Conservation (phyloP, 2,888 invertebrate species). For the Rhingia campestris region DNA sequence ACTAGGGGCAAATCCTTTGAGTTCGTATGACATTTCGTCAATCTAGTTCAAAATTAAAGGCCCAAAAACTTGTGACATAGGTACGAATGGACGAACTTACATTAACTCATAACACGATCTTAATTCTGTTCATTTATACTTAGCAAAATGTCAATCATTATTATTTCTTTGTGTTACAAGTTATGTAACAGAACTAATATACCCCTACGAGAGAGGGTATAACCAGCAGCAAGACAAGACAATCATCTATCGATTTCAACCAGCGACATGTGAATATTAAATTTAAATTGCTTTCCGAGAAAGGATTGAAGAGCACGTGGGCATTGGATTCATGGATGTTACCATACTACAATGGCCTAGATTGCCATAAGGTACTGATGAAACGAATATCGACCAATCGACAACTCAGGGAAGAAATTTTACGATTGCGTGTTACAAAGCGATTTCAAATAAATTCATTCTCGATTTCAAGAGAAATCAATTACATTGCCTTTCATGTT, state of each 20-base stretch:
- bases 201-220: too few relatives aligned
- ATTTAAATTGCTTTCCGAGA: conserved; percentile 60
- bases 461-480: conserved; percentile 63
- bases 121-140: too few relatives aligned
- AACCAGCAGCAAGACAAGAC: not conserved
- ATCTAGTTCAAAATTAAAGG: too few relatives aligned
- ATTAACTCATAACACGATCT: too few relatives aligned
- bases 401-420: not conserved
- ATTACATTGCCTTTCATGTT: conserved; percentile 57
- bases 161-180: too few relatives aligned
- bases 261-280: conserved; percentile 70
- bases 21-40: too few relatives aligned
- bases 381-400: too few relatives aligned
- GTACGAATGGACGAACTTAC: too few relatives aligned
- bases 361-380: not conserved
- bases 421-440: conserved; percentile 58
- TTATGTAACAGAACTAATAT: too few relatives aligned
- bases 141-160: too few relatives aligned
- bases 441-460: conserved; percentile 56
- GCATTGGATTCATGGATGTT: conserved; percentile 1
- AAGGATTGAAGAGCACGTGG: conserved; percentile 17
- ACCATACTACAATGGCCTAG: not conserved
- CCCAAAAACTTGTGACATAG: too few relatives aligned
- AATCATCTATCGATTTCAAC: conserved; percentile 53
- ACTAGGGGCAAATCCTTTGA: too few relatives aligned